Evolutionary conservation across 2,797 vertebrate species (phyloP).

Genomic region (Streptopelia turtur): DNA sequence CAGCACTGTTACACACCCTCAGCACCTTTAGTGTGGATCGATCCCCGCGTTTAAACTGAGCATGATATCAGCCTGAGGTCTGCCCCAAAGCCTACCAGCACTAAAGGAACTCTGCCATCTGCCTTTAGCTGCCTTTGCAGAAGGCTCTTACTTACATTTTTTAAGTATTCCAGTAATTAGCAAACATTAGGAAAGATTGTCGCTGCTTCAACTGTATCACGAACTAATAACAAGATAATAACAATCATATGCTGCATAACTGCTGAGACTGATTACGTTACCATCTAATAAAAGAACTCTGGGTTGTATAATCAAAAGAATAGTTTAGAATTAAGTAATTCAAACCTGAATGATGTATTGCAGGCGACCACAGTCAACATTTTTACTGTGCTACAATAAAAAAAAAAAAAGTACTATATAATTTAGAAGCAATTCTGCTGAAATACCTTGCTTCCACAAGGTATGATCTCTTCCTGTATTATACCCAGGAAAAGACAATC

Average conservation of each 20-base stretch:
- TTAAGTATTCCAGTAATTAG: constrained; percentile 14
- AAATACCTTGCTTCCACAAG: neutral
- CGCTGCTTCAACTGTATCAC: neutral
- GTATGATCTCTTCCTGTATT: neutral
- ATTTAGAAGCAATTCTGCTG: neutral
- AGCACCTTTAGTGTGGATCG: neutral
- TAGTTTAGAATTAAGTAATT: constrained; percentile 18
- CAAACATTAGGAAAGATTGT: constrained; percentile 22
- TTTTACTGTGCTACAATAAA: neutral
- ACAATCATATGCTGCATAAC: constrained; percentile 41
- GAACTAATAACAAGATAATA: constrained; percentile 49
- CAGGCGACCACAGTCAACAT: constrained; percentile 1
- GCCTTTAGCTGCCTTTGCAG: neutral
- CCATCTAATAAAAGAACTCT: constrained; percentile 44
- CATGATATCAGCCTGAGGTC: neutral
- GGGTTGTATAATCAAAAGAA: constrained; percentile 3
- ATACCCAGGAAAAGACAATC: neutral
- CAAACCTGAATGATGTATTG: constrained; percentile 37
- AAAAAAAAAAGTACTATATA: neutral
- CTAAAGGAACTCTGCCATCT: neutral
- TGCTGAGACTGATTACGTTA: constrained; percentile 25
- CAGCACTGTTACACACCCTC: neutral
- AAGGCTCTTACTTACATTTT: neutral
- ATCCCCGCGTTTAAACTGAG: neutral
- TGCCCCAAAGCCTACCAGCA: neutral